These are phyloP conservation scores for Axis porcinus DNA, from an alignment of 2,113 vertebrate species.

Conservation along the genomic window DNA sequence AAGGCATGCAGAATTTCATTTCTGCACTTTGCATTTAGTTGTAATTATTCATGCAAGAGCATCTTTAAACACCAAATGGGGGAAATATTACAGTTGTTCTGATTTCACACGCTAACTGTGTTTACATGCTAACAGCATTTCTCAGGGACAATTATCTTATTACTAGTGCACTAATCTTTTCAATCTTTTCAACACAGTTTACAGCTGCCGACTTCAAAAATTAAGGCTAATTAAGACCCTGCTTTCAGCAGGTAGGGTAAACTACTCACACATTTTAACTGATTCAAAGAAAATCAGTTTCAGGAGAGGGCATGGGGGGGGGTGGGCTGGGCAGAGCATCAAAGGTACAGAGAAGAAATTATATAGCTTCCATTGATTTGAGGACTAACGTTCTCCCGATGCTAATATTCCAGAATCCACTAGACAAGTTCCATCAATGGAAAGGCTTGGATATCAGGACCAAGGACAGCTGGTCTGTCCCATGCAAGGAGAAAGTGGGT, in stretches of 20 bases:
- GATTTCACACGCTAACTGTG: conserved; percentile 40
- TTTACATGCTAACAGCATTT: conserved; percentile 69
- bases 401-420: not conserved
- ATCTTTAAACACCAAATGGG: conserved; percentile 59
- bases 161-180: conserved; percentile 70
- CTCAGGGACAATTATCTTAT: conserved; percentile 73
- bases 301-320: not conserved
- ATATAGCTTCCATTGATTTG: not conserved
- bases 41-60: conserved; percentile 54
- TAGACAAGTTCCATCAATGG: not conserved
- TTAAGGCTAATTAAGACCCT: conserved; percentile 37
- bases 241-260: conserved; percentile 41
- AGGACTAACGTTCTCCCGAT: not conserved
- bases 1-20: not conserved
- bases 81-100: conserved; percentile 46
- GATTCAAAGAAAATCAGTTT: not conserved
- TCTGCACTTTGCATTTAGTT: not conserved
- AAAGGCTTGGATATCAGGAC: not conserved
- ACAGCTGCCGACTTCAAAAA: conserved; percentile 70
- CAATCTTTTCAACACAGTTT: conserved; percentile 60
- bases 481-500: not conserved
- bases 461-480: not conserved
- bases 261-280: not conserved
- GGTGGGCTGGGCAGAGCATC: not conserved
- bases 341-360: not conserved